A percentile compares a stretch with the other conserved stretches of the same genome.
These are phyloP conservation scores for Orchesella cincta DNA, from an alignment of 1,140 invertebrate genomes.

Conservation along the genomic window DNA sequence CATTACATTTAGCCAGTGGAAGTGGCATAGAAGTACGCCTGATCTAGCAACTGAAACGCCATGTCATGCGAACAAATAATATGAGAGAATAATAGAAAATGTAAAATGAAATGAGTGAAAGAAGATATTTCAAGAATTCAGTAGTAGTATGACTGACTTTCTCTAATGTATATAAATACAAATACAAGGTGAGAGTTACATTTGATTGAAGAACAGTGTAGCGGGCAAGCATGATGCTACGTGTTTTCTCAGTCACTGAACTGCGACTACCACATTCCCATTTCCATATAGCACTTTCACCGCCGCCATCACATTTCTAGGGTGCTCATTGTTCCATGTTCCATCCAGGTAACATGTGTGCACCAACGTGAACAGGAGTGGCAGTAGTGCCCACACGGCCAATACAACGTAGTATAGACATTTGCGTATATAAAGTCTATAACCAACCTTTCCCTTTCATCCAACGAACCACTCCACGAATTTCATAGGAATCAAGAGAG, in stretches of 20 bases:
- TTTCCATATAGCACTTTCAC: background rate
- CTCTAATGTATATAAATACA: background rate
- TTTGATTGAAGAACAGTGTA: background rate
- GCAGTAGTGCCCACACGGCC: background rate
- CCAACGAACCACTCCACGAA: background rate
- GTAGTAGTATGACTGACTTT: background rate
- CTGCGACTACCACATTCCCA: background rate
- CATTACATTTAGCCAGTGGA: background rate
- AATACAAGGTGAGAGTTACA: background rate
- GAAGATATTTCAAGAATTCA: no score
- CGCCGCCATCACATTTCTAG: conserved; percentile 10
- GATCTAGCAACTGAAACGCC: no score
- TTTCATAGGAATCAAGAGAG: background rate
- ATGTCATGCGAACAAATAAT: no score
- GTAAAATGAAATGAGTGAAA: background rate
- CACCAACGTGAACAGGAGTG: conserved; percentile 3
- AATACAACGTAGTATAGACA: background rate
- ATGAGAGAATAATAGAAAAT: background rate
- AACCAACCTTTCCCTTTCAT: background rate
- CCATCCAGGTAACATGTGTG: conserved; percentile 19
- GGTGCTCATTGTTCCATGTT: conserved; percentile 14
- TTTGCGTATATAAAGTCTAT: background rate
- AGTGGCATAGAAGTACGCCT: no score
- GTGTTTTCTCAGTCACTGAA: background rate
- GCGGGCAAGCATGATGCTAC: background rate